phyloP scores from a whole-genome alignment of 2,888 invertebrate species.

The Watsonalla binaria region DNA sequence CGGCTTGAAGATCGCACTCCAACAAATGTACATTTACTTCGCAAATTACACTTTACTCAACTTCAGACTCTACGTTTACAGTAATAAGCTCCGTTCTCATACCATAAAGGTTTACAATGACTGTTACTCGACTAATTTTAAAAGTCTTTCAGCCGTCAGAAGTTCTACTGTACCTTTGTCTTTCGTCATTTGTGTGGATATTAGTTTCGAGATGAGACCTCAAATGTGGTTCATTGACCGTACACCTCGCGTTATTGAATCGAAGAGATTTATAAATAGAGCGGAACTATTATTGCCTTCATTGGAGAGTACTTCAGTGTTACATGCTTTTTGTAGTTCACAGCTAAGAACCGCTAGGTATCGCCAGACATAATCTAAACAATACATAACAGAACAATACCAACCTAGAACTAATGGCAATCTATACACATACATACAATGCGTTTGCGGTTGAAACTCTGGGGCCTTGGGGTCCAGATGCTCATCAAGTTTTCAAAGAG shows the following conservation, averaged over 20 bases:
- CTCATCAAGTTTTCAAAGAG: too few species aligned
- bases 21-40: neutral
- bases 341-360: neutral
- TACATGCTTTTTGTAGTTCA: neutral
- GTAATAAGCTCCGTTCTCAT: neutral
- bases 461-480: too few species aligned
- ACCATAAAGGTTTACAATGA: neutral
- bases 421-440: too few species aligned
- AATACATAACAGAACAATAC: too few species aligned
- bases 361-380: neutral
- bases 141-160: constrained; percentile 5
- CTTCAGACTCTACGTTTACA: constrained; percentile 4
- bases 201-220: constrained; percentile 10
- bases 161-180: constrained; percentile 11
- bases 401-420: too few species aligned
- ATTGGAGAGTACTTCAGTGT: neutral
- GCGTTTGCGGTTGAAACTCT: too few species aligned
- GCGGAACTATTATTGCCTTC: neutral
- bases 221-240: constrained; percentile 22
- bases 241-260: constrained; percentile 12
- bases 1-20: constrained; percentile 1
- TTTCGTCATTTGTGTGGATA: constrained; percentile 17
- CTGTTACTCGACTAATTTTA: constrained; percentile 13
- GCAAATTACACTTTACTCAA: neutral
- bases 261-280: neutral